These are phyloP conservation scores for Melanerpes aurifrons DNA, from an alignment of 2,113 vertebrate genomes.

Conservation along the genomic window DNA sequence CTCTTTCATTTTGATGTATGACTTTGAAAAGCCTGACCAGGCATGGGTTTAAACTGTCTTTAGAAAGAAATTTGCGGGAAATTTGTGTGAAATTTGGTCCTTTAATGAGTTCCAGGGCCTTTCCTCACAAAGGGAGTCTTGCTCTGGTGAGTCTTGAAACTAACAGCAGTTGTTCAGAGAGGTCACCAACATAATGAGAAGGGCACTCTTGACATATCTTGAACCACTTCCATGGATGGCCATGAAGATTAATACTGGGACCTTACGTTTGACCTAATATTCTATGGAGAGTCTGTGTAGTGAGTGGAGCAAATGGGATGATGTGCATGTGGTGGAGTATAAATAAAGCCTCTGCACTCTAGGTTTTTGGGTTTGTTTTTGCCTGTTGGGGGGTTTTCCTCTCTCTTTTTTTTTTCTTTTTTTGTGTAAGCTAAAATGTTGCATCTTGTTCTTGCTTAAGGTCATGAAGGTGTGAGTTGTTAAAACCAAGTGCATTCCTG, in stretches of 20 bases:
- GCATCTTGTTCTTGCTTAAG: background rate
- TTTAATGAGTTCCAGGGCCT: slow-evolving; percentile 6
- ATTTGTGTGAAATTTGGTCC: background rate
- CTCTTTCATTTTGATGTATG: background rate
- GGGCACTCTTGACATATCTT: slow-evolving; percentile 27
- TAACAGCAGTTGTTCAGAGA: slow-evolving; percentile 26
- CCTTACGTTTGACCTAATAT: slow-evolving; percentile 43
- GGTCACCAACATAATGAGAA: slow-evolving; percentile 37
- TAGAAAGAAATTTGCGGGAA: background rate
- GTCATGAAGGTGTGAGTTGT: background rate
- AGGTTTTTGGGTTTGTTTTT: too few relatives aligned
- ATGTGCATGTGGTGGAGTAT: background rate
- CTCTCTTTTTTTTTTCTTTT: rapidly evolving
- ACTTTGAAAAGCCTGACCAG: background rate
- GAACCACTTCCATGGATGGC: slow-evolving; percentile 30
- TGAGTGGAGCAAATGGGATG: background rate
- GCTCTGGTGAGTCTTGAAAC: slow-evolving; percentile 39
- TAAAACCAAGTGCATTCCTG: background rate
- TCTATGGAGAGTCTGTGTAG: background rate
- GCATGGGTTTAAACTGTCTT: background rate
- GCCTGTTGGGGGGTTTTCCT: too few relatives aligned
- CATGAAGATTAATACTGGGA: slow-evolving; percentile 25
- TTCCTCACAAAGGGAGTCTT: background rate
- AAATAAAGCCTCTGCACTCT: background rate
- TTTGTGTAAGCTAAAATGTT: background rate